Evolutionary conservation across 2,113 vertebrate species (phyloP), one percentile per base, ranked within the genome.

Genomic region (Grus americana): DNA sequence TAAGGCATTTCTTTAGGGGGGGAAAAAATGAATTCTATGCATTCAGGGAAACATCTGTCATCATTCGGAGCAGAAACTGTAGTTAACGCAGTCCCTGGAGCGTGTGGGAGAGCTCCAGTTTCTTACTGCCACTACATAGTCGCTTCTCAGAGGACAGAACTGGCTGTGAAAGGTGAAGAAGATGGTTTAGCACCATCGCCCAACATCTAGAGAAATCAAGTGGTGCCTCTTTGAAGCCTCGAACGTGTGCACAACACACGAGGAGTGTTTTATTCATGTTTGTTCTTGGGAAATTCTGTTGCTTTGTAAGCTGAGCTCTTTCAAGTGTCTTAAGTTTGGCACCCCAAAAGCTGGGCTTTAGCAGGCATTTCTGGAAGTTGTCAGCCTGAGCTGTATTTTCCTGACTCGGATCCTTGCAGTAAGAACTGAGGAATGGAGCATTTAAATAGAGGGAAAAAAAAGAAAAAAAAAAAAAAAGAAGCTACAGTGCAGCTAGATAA

Each of bases 21-120:
- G 13, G 12, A 8, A 57, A 80, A 68, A 63, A 26, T 47, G 61
- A 93, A 73, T 92, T 93, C 73, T 85, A 1, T 6, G 3, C 40
- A 30, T 93, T 89, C 86, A 95, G 84, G 94, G 86, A 91, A 96
- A 91, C 59, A 78, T 91, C 95, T 97, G 89, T 92, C 89, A 89
- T 95, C 15, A 3, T 88, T 82, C 3, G 7, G 74, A 87, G 80
- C 73, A 91, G 89, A 79, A 95, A 62, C 54, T 71, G 54, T 57
- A 85, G 86, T 61, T 79, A 87, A 29, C 1, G 0, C 4, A 1
- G 70, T 89, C 67, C 70, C 58, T 84, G 72, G 91, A 62, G 83
- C 5, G 2, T 44, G 38, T 38, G 58, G 71, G 72, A 90, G 57
- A 92, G 62, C 74, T 90, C 66, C 42, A 22, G 34, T 66, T 92